phyloP scores from a whole-genome alignment of 2,113 vertebrate species.

The Maylandia zebra region DNA sequence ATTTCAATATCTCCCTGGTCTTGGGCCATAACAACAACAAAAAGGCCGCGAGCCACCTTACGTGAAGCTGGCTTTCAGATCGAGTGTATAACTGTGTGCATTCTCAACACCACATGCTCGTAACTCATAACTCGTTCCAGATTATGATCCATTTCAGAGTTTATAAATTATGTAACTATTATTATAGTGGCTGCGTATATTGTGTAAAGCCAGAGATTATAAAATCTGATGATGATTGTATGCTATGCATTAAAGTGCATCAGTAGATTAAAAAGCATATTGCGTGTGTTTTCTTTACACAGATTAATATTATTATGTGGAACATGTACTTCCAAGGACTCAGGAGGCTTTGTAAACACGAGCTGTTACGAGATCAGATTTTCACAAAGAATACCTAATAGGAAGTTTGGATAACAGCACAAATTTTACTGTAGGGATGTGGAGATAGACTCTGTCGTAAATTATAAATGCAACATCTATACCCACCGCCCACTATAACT shows the following conservation, averaged over 20 bases:
- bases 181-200: neutral
- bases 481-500: neutral
- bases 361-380: neutral
- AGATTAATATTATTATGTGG: neutral
- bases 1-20: neutral
- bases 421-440: neutral
- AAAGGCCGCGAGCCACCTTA: neutral
- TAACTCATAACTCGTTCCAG: neutral
- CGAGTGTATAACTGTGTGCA: neutral
- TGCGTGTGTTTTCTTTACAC: neutral
- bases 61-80: neutral
- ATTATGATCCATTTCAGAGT: neutral
- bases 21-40: neutral
- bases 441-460: neutral
- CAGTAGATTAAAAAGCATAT: neutral
- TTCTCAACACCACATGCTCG: neutral
- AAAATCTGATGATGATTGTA: neutral
- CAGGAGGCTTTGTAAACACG: neutral
- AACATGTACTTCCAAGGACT: neutral
- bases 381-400: neutral
- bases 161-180: slow-evolving; percentile 16
- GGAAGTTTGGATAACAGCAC: neutral
- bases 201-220: neutral
- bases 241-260: neutral
- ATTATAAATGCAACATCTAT: neutral